Evolutionary conservation across 2,888 invertebrate species (phyloP), one percentile per base, ranked within the genome.

Genomic region (Archips xylosteana): DNA sequence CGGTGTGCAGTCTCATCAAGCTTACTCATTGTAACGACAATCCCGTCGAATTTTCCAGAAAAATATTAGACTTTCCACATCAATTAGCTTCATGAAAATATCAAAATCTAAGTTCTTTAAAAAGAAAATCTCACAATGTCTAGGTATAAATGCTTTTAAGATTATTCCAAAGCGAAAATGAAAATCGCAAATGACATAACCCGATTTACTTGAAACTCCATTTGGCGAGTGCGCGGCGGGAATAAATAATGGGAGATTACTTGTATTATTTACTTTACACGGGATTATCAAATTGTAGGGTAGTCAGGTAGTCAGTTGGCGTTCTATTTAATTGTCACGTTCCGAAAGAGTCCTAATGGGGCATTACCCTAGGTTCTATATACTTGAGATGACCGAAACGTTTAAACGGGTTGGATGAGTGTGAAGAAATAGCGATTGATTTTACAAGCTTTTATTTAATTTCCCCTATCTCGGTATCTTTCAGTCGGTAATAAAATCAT

Each of bases 161-260:
- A 57, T 57, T 32, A 57, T 57, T 32, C 57, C 32, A 9, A 8
- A 8, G 57, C 12, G 10, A 32, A 57, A 32, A 32, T 57, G 32
- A 32, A 57, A 32, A 57, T 32, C 12, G 57, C 57, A 57, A 57
- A 57, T 57, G 9, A 57, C 3, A 4, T 57, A 57, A 57, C 57
- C 12, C 32, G 57, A 57, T 57, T 57, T 12, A 57, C 57, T 57
- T 2, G 57, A 15, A 54, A 57, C 32, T 57, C 57, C 57, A 57
- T 73, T 73, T 63, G 68, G 72, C 15, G 39, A n/a, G 63, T 39
- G 13, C 72, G 68, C 12, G 23, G 10, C 12, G n/a, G 47, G 72
- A 73, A 73, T 73, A 73, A 36, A n/a, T 68, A 63, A 67, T 66
- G 45, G 10, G 59, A 5, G 39, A 32, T 51, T 36, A 34, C 59